phyloP scores from a whole-genome alignment of 1,140 invertebrate genomes.

The Drosophila nigrodunni region DNA sequence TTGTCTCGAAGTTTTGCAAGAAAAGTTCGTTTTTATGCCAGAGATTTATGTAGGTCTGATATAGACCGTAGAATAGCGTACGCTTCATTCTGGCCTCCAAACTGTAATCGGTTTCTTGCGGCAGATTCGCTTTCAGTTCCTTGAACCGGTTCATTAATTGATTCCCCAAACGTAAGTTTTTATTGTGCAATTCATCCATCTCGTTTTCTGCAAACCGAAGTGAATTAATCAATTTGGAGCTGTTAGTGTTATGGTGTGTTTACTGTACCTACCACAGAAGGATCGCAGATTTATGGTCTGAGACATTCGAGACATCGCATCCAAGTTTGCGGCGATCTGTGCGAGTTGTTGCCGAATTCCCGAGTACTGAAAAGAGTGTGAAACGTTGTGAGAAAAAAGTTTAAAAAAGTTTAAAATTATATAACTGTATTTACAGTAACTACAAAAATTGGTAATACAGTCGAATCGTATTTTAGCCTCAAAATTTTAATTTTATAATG shows the following conservation, averaged over 20 bases:
- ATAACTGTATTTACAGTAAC: no score
- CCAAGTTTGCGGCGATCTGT: slow-evolving; percentile 72
- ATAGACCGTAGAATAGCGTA: slow-evolving; percentile 78
- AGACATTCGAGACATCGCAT: slow-evolving; percentile 78
- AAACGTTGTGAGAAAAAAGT: not conserved
- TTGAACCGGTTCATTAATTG: slow-evolving; percentile 72
- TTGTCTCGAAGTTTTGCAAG: slow-evolving; percentile 72
- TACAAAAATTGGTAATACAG: no score
- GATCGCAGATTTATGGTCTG: slow-evolving; percentile 77
- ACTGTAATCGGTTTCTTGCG: slow-evolving; percentile 74
- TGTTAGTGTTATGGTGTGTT: not conserved
- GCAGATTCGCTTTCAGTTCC: slow-evolving; percentile 78
- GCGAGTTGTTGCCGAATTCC: slow-evolving; percentile 75
- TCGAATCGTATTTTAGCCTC: no score
- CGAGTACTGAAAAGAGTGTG: slow-evolving; percentile 57
- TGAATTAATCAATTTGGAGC: not conserved
- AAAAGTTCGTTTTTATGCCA: slow-evolving; percentile 83
- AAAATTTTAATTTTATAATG: no score
- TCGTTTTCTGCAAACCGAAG: slow-evolving; percentile 68
- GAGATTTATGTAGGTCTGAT: slow-evolving; percentile 78
- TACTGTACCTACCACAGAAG: slow-evolving; percentile 70
- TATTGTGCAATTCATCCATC: slow-evolving; percentile 75
- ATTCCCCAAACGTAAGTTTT: slow-evolving; percentile 75
- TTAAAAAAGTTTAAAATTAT: not conserved
- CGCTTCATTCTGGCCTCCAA: slow-evolving; percentile 81